Conservation (phyloP, 2,113 vertebrate species). For the Australoheros scitulus region DNA sequence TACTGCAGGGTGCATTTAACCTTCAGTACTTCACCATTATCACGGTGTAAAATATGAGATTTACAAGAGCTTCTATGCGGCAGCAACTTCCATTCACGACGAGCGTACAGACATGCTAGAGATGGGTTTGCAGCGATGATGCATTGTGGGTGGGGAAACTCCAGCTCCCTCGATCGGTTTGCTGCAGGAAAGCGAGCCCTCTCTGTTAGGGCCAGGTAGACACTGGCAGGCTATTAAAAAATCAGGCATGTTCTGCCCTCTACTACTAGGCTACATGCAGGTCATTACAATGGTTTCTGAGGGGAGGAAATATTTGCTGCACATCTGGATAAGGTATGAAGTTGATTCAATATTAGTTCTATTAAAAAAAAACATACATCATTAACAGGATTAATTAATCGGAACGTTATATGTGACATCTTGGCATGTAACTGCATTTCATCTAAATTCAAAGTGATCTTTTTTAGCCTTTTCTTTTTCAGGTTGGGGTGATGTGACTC, state of each 20-base stretch:
- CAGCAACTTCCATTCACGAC: not conserved
- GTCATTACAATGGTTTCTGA: not conserved
- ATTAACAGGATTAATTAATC: not conserved
- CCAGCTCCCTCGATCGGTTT: not conserved
- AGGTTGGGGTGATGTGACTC: not conserved
- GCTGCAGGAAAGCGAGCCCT: not conserved
- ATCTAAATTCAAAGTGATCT: not conserved
- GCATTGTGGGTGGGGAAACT: conserved; percentile 65
- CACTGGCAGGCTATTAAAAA: not conserved
- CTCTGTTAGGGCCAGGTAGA: not conserved
- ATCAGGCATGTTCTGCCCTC: not conserved
- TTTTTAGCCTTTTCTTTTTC: not conserved
- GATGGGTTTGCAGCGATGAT: conserved; percentile 32
- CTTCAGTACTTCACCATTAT: conserved; percentile 13
- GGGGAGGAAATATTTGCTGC: not conserved
- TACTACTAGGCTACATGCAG: not conserved
- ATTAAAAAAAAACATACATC: not conserved
- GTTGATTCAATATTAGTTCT: not conserved
- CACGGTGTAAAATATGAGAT: not conserved
- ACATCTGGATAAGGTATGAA: not conserved
- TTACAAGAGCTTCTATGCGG: conserved; percentile 7
- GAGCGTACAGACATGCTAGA: conserved; percentile 61
- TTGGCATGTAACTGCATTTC: not conserved
- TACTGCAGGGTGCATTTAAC: conserved; percentile 57
- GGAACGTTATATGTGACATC: not conserved